Evolutionary conservation across 2,113 vertebrate species (phyloP), one percentile per base, ranked within the genome.

Genomic region (Euleptes europaea): DNA sequence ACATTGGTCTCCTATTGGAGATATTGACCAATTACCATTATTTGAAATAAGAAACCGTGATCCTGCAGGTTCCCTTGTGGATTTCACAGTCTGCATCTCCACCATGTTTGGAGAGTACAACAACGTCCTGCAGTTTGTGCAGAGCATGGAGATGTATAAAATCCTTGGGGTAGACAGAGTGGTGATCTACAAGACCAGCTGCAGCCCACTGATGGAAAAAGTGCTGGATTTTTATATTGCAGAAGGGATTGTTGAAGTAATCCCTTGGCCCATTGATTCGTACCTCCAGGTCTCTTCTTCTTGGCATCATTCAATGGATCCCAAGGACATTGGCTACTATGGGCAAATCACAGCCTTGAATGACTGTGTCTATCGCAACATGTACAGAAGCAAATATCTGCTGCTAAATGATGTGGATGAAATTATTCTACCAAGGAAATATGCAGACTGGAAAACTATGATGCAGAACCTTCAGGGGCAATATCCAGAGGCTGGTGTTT

Each of bases 61-160:
- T 0, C 65, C 19, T 4, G 66, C 90, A 42, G 5, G 82, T 17
- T 92, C 93, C 35, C 84, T 88, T 40, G 91, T 91, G 26, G 92
- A 96, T 83, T 97, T 98, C 86, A 97, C 96, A 0, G 87, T 97
- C 5, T 98, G 97, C 78, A 93, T 97, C 84, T 97, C 97, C 65
- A 89, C 78, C 69, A 93, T 97, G 86, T 97, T 96, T 91, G 96
- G 92, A 2, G 82, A 89, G 17, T 97, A 96, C 89, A 97, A 96
- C 88, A 98, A 97, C 0, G 94, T 97, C 66, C 93, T 97, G 82
- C 97, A 97, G 90, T 95, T 95, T 76, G 94, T 95, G 67, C 96
- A 97, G 90, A 93, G 91, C 13, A 86, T 96, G 85, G 97, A 97
- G 91, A 96, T 97, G 94, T 97, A 97, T 94, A 97, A 94, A 95